Evolutionary conservation across 2,888 invertebrate genomes (phyloP).

Genomic region (Spicauda simplicius): DNA sequence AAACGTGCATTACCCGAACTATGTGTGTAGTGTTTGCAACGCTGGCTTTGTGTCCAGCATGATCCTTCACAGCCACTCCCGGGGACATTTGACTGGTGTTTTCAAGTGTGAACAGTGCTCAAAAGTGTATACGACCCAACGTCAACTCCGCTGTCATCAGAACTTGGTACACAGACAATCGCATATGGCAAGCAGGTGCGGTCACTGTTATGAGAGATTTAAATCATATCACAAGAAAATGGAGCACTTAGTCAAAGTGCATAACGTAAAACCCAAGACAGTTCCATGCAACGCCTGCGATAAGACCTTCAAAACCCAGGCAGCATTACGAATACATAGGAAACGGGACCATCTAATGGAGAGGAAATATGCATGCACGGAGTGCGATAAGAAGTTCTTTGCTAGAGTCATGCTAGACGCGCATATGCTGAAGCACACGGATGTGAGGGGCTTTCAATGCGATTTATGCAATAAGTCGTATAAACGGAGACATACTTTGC

Average conservation of each 20-base stretch:
- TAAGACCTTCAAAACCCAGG: constrained; percentile 45
- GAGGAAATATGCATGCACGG: constrained; percentile 47
- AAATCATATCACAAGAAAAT: constrained; percentile 38
- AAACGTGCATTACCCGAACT: constrained; percentile 57
- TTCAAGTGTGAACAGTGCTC: constrained; percentile 63
- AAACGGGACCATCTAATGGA: constrained; percentile 51
- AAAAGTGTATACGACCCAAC: constrained; percentile 48
- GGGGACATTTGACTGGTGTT: constrained; percentile 51
- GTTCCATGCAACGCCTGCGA: constrained; percentile 52
- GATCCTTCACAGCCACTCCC: constrained; percentile 42
- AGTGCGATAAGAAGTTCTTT: constrained; percentile 48
- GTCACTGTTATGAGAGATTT: constrained; percentile 45
- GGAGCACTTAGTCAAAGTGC: constrained; percentile 47
- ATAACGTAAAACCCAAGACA: constrained; percentile 43
- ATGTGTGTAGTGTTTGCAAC: constrained; percentile 52
- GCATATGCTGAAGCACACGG: constrained; percentile 64
- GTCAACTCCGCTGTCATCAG: constrained; percentile 8
- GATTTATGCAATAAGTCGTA: constrained; percentile 49
- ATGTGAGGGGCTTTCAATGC: constrained; percentile 47
- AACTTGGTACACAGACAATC: constrained; percentile 29
- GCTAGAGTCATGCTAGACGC: constrained; percentile 56
- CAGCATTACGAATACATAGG: constrained; percentile 47
- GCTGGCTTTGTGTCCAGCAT: constrained; percentile 52
- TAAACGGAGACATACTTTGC: constrained; percentile 44
- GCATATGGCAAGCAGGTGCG: constrained; percentile 51